Conservation (phyloP, 2,113 vertebrate species). For the Bombycilla garrulus region DNA sequence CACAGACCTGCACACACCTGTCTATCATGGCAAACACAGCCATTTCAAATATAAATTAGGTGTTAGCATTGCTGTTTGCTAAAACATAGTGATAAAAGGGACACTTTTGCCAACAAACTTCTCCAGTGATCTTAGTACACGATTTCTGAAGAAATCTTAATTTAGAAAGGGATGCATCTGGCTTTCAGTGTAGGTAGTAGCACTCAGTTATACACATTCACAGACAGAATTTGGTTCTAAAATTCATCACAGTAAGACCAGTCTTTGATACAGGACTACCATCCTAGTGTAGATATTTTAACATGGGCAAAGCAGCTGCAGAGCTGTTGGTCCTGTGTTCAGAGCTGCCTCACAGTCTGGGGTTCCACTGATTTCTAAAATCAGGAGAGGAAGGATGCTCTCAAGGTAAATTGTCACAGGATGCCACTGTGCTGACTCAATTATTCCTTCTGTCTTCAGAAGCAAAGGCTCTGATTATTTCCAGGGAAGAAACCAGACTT, state of each 20-base stretch:
- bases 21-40: background rate
- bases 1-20: background rate
- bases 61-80: background rate
- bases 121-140: background rate
- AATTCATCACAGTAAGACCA: background rate
- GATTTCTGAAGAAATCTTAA: background rate
- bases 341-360: background rate
- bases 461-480: background rate
- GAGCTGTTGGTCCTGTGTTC: background rate
- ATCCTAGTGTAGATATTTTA: background rate
- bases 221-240: background rate
- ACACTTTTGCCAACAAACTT: background rate
- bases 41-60: background rate
- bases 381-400: background rate
- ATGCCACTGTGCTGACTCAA: background rate
- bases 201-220: background rate
- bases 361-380: background rate
- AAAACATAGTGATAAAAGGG: background rate
- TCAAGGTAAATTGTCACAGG: background rate
- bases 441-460: background rate
- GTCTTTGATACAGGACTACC: background rate
- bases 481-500: background rate
- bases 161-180: background rate
- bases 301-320: background rate
- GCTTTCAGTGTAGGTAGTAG: background rate